phyloP scores from a whole-genome alignment of 53 echinoderm and acorn worm genomes.

The Stichopus horrens region DNA sequence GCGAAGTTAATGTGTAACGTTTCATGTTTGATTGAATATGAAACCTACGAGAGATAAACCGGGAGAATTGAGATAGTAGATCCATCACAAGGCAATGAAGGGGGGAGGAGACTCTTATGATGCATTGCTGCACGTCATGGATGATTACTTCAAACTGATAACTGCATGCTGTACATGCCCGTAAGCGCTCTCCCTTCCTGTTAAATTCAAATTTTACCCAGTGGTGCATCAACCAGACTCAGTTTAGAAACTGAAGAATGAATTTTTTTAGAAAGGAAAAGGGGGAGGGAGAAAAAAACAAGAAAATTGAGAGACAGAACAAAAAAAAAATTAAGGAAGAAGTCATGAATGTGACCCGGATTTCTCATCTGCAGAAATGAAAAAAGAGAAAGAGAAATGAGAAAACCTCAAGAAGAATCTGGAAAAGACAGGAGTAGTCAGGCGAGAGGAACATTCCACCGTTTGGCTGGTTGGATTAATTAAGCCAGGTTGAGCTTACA shows the following conservation, averaged over 20 bases:
- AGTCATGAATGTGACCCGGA: conserved; percentile 7
- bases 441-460: not conserved
- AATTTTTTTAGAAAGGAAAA: too few relatives aligned
- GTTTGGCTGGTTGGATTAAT: conserved; percentile 6
- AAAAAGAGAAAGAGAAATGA: not conserved
- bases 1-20: not conserved
- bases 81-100: not conserved
- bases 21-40: not conserved
- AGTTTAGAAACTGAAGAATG: too few relatives aligned
- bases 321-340: not conserved
- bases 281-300: not conserved
- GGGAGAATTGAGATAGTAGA: not conserved
- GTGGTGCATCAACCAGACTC: too few relatives aligned
- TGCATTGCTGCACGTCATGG: not conserved
- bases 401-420: not conserved
- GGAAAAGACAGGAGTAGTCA: not conserved
- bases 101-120: not conserved
- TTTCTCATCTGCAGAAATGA: not conserved
- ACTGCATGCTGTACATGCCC: too few relatives aligned
- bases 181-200: too few relatives aligned
- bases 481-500: not conserved
- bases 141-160: not conserved
- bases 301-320: not conserved
- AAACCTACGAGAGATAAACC: not conserved
- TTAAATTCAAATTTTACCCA: too few relatives aligned